phyloP scores from a whole-genome alignment of 2,113 vertebrate species.

The Manacus vitellinus region DNA sequence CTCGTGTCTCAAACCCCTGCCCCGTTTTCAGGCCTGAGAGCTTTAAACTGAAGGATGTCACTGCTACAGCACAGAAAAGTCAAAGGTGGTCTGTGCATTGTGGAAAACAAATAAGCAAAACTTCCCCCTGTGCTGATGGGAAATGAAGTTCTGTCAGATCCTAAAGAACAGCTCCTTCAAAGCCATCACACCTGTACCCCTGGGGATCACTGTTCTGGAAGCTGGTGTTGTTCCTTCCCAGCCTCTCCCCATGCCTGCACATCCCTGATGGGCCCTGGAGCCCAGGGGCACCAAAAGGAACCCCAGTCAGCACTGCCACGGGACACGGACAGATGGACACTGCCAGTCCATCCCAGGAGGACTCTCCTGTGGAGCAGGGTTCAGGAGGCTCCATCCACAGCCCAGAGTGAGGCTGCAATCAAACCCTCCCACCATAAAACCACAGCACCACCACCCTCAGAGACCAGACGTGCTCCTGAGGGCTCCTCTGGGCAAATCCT shows the following conservation, averaged over 20 bases:
- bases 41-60: not conserved
- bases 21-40: not conserved
- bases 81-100: not conserved
- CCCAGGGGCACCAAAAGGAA: not conserved
- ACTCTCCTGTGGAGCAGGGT: not conserved
- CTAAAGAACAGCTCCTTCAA: not conserved
- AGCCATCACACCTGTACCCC: not conserved
- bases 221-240: not conserved
- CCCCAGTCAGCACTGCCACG: not conserved
- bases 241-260: not conserved
- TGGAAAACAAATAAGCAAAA: not conserved
- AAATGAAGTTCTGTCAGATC: not conserved
- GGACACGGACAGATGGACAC: not conserved
- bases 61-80: not conserved
- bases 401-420: not conserved
- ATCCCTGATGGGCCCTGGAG: not conserved
- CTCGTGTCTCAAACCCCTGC: not conserved
- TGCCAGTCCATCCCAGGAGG: not conserved
- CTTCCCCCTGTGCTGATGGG: not conserved
- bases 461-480: not conserved
- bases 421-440: not conserved
- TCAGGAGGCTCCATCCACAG: not conserved
- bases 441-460: not conserved
- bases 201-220: not conserved
- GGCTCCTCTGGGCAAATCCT: not conserved